A percentile compares a stretch with the other conserved stretches of the same genome.
phyloP scores from a whole-genome alignment of 2,113 vertebrate genomes.

The Pogonocichla stellata region DNA sequence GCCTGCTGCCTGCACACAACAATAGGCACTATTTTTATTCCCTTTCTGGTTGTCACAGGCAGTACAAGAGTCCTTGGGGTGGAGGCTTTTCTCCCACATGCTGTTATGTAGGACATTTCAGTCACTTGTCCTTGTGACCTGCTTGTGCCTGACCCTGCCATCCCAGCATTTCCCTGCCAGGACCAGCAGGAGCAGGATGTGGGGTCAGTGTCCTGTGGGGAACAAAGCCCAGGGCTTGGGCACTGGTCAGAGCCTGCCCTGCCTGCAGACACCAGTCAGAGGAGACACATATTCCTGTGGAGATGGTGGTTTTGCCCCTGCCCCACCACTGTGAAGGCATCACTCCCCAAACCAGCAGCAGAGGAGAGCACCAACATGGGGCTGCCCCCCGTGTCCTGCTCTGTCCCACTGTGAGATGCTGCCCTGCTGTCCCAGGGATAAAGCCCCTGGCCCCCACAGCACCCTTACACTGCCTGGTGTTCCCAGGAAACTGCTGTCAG shows the following conservation, averaged over 20 bases:
- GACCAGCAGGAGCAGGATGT: neutral
- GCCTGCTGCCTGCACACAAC: neutral
- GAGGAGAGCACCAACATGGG: neutral
- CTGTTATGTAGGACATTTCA: conserved; percentile 29
- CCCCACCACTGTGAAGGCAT: accelerated
- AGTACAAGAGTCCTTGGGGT: neutral
- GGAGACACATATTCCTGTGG: neutral
- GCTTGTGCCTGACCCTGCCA: neutral
- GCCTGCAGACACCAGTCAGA: neutral
- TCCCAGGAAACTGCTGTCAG: neutral
- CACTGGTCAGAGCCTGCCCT: neutral
- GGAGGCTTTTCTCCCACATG: neutral
- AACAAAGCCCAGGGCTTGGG: neutral
- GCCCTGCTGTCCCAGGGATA: neutral
- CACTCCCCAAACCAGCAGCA: neutral
- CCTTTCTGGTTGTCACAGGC: neutral
- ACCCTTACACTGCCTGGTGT: neutral
- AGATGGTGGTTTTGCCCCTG: neutral
- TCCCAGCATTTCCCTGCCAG: neutral
- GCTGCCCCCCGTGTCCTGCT: neutral
- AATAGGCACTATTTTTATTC: conserved; percentile 48
- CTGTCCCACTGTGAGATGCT: neutral
- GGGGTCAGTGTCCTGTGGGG: neutral
- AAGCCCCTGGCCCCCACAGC: accelerated
- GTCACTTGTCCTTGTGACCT: neutral